phyloP scores from a whole-genome alignment of 2,113 vertebrate genomes.

The Paratilapia polleni region DNA sequence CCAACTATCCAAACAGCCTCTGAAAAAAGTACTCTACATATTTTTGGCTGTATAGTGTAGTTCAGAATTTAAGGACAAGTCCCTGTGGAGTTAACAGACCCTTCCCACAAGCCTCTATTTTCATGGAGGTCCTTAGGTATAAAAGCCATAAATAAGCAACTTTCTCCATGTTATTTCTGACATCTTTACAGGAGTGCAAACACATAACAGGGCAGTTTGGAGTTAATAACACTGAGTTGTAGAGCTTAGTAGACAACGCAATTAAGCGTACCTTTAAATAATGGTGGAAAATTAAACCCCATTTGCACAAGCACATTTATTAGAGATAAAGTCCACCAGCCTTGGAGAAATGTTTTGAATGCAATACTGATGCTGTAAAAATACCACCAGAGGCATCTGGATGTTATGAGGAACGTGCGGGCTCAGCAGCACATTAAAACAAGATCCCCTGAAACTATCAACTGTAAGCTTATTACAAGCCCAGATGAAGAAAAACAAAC shows the following conservation, averaged over 20 bases:
- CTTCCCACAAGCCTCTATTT: background rate
- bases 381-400: conserved; percentile 13
- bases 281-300: conserved; percentile 41
- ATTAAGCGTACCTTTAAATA: conserved; percentile 37
- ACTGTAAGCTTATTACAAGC: conserved; percentile 1
- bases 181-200: background rate
- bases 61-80: background rate
- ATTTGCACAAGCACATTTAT: conserved; percentile 20
- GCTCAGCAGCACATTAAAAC: conserved; percentile 39
- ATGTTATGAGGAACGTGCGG: conserved; percentile 39
- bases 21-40: background rate
- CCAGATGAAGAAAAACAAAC: conserved; percentile 8
- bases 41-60: background rate
- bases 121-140: background rate
- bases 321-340: conserved; percentile 11
- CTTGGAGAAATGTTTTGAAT: conserved; percentile 5
- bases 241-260: background rate
- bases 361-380: conserved; percentile 26
- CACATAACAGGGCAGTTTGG: background rate
- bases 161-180: background rate
- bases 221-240: background rate
- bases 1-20: background rate
- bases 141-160: background rate
- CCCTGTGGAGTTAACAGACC: background rate
- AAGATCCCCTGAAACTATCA: conserved; percentile 16